phyloP scores from a whole-genome alignment of 2,113 vertebrate species.

The Rafetus swinhoei region DNA sequence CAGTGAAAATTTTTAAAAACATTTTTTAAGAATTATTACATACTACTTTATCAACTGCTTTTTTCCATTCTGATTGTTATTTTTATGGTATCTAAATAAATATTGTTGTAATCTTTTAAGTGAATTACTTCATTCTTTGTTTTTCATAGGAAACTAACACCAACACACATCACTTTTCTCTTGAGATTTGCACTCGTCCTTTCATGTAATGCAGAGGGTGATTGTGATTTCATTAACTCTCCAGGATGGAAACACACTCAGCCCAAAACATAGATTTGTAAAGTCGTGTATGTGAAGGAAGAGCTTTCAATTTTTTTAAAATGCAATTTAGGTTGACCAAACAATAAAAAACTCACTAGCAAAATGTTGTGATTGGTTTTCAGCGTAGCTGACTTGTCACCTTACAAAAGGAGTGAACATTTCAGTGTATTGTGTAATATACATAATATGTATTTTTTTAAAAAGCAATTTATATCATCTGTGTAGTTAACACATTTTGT shows the following conservation, averaged over 20 bases:
- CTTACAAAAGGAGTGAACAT: background rate
- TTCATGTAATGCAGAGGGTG: accelerated
- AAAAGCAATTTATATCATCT: background rate
- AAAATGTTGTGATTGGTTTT: background rate
- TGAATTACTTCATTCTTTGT: background rate
- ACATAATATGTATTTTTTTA: background rate
- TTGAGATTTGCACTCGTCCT: background rate
- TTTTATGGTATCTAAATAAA: background rate
- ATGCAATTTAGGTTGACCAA: background rate
- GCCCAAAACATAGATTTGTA: background rate
- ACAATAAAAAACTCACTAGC: background rate
- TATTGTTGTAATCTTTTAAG: background rate
- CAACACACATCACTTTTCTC: background rate
- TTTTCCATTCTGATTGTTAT: background rate
- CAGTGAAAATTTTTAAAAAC: background rate
- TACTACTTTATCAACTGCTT: background rate
- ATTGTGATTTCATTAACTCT: background rate
- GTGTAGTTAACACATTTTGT: background rate
- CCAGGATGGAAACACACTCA: accelerated
- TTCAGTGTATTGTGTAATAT: background rate
- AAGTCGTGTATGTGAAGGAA: background rate
- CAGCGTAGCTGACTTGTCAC: background rate
- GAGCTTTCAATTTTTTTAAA: background rate
- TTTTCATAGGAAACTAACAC: background rate
- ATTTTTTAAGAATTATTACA: background rate